Base-by-base conservation (phyloP, 2,797 vertebrate genomes). In the Bovichtus variegatus region DNA sequence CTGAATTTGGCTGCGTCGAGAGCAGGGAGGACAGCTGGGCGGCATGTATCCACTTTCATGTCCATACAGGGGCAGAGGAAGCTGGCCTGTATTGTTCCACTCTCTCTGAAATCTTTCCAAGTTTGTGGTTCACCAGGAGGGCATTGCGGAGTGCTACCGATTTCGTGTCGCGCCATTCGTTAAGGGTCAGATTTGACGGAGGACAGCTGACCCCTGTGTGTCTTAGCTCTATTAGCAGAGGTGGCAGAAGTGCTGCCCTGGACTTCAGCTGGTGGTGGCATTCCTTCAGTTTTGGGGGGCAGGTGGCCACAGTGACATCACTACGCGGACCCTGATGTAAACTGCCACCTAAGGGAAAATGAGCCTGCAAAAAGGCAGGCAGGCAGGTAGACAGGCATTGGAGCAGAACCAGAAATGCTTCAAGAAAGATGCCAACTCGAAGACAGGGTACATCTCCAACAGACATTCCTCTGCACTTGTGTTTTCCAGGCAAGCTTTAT, bases 401-500 rank as follows among this genome's bases (percentile, higher is more conserved):
- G 58, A 85, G 83, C 84, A 85, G 75, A 84, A 85, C 76, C 58
- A 62, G 80, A 62, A 59, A 78, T 40, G 44, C 66, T 53, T 59
- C 65, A 47, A 71, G 62, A 58, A 74, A 61, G 65, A 77, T 40
- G 76, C 67, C 76, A 70, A 50, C 51, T 86, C 67, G 40, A 40
- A 70, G 73, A 69, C 66, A 81, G 81, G 40, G 43, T 77, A 76
- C 75, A 81, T 66, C 65, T 83, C 75, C 73, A 68, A 47, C 69
- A 87, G 38, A 71, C 68, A 71, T 88, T 89, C 67, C 46, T 76
- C 49, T 44, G 44, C 61, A 57, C 78, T 83, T 53, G 53, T 29
- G 83, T 53, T 83, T 89, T 84, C 71, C 80, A 81, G 64, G 62
- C 62, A 4, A 65, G 68, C 64, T 86, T 83, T 81, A 86, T 89